Evolutionary conservation across 2,113 vertebrate species (phyloP).

Genomic region (Argyrosomus japonicus): DNA sequence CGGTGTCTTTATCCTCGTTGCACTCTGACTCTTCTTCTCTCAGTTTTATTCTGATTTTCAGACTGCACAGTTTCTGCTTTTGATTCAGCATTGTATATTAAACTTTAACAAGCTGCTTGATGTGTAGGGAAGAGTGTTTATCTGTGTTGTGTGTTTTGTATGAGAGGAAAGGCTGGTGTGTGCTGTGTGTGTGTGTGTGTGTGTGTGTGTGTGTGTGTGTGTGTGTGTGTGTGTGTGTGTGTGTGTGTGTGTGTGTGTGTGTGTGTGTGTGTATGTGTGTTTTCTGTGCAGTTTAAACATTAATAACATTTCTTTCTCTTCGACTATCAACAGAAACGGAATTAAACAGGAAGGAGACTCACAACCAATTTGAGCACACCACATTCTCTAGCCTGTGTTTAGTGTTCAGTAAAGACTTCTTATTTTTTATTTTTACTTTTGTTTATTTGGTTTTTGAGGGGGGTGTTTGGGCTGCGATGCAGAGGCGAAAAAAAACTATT

Average conservation of each 20-base stretch:
- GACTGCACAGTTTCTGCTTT: neutral
- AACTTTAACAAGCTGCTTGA: slow-evolving; percentile 33
- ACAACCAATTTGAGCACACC: slow-evolving; percentile 4
- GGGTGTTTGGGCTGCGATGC: neutral
- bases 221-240: neutral
- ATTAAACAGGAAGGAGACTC: slow-evolving; percentile 17
- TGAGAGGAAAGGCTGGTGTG: slow-evolving; percentile 20
- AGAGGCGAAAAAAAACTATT: neutral
- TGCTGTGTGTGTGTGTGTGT: no score
- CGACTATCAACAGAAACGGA: slow-evolving; percentile 30
- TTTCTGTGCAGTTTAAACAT: slow-evolving; percentile 44
- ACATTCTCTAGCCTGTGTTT: neutral
- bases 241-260: no score
- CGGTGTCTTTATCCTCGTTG: slow-evolving; percentile 2
- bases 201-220: neutral
- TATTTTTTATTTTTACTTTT: neutral
- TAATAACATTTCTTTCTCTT: slow-evolving; percentile 34
- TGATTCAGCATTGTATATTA: slow-evolving; percentile 29
- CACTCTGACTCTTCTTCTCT: neutral
- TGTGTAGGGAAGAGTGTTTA: slow-evolving; percentile 25
- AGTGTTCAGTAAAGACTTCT: neutral
- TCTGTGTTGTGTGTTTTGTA: slow-evolving; percentile 29
- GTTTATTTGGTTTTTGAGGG: slow-evolving; percentile 5
- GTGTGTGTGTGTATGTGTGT: neutral
- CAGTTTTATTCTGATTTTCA: slow-evolving; percentile 35